These are phyloP conservation scores for Stenchaetothrips biformis DNA, from an alignment of 2,888 invertebrate genomes.

Conservation along the genomic window DNA sequence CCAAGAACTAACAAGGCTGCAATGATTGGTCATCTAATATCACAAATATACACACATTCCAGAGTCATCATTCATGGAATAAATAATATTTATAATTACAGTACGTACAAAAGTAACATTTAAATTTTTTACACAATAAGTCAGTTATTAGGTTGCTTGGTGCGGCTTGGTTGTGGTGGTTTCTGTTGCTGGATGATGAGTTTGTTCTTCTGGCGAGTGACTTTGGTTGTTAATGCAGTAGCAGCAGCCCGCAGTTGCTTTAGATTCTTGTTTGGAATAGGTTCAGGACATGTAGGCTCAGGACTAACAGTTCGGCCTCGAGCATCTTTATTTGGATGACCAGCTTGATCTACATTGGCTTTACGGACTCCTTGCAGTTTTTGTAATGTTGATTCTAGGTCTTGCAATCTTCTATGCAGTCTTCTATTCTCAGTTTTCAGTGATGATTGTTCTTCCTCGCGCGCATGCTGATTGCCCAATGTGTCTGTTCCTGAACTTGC, in stretches of 20 bases:
- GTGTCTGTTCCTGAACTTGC: constrained; percentile 43
- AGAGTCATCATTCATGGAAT: too few relatives aligned
- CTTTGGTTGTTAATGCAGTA: constrained; percentile 63
- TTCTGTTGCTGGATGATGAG: constrained; percentile 69
- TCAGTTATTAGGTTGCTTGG: background rate
- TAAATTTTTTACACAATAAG: background rate
- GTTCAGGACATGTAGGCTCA: constrained; percentile 39
- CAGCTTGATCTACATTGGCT: background rate
- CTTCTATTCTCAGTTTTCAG: constrained; percentile 44
- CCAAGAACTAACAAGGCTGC: too few relatives aligned
- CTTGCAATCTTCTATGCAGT: constrained; percentile 43
- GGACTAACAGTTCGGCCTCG: constrained; percentile 28
- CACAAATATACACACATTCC: too few relatives aligned
- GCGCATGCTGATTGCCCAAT: constrained; percentile 33
- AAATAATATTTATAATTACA: too few relatives aligned
- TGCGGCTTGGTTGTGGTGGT: constrained; percentile 9
- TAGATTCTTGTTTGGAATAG: constrained; percentile 60
- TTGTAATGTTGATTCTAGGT: constrained; percentile 44
- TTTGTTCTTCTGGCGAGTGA: constrained; percentile 77
- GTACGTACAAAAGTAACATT: too few relatives aligned
- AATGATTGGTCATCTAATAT: too few relatives aligned
- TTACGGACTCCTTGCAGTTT: constrained; percentile 24
- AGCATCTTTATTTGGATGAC: background rate
- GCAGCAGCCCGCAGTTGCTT: constrained; percentile 61
- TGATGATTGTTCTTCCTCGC: constrained; percentile 22